phyloP scores from a whole-genome alignment of 2,797 vertebrate species.

The Tenualosa thibaudeaui region DNA sequence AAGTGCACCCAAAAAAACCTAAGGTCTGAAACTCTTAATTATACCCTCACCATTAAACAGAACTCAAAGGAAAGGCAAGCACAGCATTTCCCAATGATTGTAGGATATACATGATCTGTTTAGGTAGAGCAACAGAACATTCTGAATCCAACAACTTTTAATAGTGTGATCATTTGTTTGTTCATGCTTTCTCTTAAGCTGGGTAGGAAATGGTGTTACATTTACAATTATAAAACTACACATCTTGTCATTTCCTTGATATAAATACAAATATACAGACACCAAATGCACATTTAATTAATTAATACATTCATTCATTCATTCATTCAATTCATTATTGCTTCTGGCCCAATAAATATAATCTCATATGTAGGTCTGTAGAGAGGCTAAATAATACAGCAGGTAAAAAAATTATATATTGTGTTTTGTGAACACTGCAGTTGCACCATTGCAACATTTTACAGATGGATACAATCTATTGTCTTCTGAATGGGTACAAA shows the following conservation, averaged over 20 bases:
- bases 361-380: background rate
- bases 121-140: background rate
- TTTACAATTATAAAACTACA: background rate
- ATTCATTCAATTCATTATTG: slow-evolving; percentile 11
- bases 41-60: no score
- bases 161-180: background rate
- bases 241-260: background rate
- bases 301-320: background rate
- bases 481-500: background rate
- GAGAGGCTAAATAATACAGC: background rate
- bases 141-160: background rate
- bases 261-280: slow-evolving; percentile 3
- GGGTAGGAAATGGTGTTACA: background rate
- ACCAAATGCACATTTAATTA: background rate
- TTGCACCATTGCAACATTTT: background rate
- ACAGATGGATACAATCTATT: background rate
- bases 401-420: background rate
- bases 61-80: no score
- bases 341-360: background rate
- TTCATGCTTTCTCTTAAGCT: background rate
- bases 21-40: no score
- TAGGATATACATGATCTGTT: background rate
- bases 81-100: no score
- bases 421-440: background rate
- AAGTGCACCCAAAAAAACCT: no score